These are phyloP conservation scores for Mycogona germanica DNA, from an alignment of 2,888 invertebrate species.

Conservation along the genomic window DNA sequence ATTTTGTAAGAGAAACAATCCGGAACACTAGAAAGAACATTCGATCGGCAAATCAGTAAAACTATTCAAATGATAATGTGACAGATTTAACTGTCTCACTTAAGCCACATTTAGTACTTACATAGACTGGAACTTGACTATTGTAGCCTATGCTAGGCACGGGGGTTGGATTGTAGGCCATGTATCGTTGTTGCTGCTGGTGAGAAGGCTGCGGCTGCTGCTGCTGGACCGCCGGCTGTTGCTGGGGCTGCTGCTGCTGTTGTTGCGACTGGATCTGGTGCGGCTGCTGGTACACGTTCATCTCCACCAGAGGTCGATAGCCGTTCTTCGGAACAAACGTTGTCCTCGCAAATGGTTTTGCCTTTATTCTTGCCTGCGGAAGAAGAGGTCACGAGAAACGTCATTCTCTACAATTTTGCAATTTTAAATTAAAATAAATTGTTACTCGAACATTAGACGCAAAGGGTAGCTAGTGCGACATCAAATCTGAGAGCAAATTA, in stretches of 20 bases:
- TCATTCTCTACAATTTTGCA: neutral
- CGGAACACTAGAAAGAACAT: neutral
- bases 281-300: constrained; percentile 22
- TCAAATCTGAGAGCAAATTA: no score
- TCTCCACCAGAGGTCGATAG: constrained; percentile 44
- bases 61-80: neutral
- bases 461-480: no score
- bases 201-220: constrained; percentile 23
- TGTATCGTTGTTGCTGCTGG: constrained; percentile 21
- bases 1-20: neutral
- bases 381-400: no score
- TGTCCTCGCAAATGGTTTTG: constrained; percentile 56
- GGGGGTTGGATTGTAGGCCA: constrained; percentile 19
- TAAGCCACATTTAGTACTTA: neutral
- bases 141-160: constrained; percentile 19
- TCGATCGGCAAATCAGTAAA: neutral
- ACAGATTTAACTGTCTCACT: constrained; percentile 3
- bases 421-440: no score
- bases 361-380: constrained; percentile 58
- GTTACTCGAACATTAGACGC: no score
- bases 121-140: constrained; percentile 19
- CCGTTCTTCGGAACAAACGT: constrained; percentile 51
- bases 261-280: constrained; percentile 25
- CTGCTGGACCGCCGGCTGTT: constrained; percentile 21
- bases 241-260: constrained; percentile 29